These are phyloP conservation scores for Smutsia temminckii DNA, from an alignment of 2,797 vertebrate genomes.

Conservation along the genomic window DNA sequence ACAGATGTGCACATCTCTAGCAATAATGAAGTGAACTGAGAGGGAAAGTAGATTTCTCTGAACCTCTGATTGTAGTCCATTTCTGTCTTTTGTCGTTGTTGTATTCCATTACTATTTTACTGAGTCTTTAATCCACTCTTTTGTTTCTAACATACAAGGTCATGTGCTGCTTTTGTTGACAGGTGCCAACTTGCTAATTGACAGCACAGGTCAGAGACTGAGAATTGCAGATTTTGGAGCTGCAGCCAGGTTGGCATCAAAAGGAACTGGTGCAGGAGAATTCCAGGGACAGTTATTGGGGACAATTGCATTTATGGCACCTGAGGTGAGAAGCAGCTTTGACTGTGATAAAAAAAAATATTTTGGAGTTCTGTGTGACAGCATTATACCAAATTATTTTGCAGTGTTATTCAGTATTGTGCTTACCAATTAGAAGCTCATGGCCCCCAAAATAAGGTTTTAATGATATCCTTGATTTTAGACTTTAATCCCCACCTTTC, in stretches of 20 bases:
- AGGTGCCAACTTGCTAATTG: slow-evolving; percentile 95
- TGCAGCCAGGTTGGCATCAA: slow-evolving; percentile 92
- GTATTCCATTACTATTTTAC: not conserved
- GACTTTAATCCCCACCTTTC: not conserved
- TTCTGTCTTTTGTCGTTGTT: not conserved
- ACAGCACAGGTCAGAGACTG: slow-evolving; percentile 93
- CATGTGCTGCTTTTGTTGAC: slow-evolving; percentile 78
- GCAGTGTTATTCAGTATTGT: not conserved
- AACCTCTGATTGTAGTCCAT: not conserved
- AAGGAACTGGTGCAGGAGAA: slow-evolving; percentile 93
- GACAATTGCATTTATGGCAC: slow-evolving; percentile 95
- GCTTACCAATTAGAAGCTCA: not conserved
- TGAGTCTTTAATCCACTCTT: slow-evolving; percentile 20
- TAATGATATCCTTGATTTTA: not conserved
- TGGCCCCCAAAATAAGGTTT: not conserved
- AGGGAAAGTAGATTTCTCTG: not conserved
- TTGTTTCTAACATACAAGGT: slow-evolving; percentile 56
- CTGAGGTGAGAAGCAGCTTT: slow-evolving; percentile 87
- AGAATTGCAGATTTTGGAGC: slow-evolving; percentile 94
- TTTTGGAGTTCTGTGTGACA: not conserved
- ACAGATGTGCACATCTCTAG: not conserved
- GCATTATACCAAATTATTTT: not conserved
- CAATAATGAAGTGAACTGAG: not conserved
- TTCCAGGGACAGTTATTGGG: slow-evolving; percentile 94
- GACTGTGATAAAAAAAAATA: not conserved